Base-by-base conservation (phyloP, 2,113 vertebrate genomes). In the Megaceryle torquata region DNA sequence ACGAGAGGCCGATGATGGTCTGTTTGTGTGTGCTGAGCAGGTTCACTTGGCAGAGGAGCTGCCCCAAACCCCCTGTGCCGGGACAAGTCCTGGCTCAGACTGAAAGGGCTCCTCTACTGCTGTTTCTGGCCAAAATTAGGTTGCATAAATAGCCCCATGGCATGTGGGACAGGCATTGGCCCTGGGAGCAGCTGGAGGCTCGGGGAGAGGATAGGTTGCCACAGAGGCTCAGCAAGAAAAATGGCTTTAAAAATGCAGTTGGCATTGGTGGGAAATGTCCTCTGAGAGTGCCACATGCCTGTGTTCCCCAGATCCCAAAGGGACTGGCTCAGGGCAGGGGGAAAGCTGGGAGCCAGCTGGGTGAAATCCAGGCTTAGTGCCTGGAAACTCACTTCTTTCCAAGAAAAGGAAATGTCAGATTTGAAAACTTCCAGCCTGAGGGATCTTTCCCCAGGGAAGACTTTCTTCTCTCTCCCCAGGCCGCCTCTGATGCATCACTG, bases 1-100 rank as follows among this genome's bases (percentile, higher is more conserved):
- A 1, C 0, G 16, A 65, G 60, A 26, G 29, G 9, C 11, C 0
- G 0, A 50, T 2, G 14, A 56, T 0, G 1, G 21, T 57, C 50
- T 0, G 0, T n/a, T 81, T 18, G 14, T 2, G 2, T 18, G 69
- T 50, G 9, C 18, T 48, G 39, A 87, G 72, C 50, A 56, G 13
- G 13, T 84, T 78, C 4, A 4, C 28, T 56, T 72, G 60, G 70
- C 13, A 61, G 67, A 61, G 59, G 54, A 44, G n/a, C 59, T 65
- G 59, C 24, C 76, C 28, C 72, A 63, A 69, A 37, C 29, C 8
- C 19, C 69, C 37, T 79, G 41, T 90, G n/a, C 44, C 65, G 68
- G 68, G 31, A 82, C 50, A 28, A 20, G 11, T 31, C 53, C 33
- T 54, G 28, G n/a, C 33, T 84, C n/a, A n/a, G 57, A 24, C 44